Evolutionary conservation across 2,113 vertebrate species (phyloP), one percentile per base, ranked within the genome.

Genomic region (Rhineura floridana): DNA sequence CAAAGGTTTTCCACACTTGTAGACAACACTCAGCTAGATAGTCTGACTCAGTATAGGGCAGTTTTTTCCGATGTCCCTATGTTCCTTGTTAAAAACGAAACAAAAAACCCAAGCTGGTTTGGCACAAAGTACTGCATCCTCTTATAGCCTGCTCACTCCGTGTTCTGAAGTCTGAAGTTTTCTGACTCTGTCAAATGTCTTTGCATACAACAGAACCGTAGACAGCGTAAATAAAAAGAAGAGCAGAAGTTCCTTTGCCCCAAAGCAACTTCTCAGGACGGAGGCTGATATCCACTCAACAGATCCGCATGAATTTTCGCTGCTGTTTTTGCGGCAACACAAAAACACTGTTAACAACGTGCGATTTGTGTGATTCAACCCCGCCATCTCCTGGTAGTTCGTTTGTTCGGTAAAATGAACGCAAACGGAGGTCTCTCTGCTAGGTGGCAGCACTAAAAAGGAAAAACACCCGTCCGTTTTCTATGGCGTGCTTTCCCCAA

Each of bases 351-450:
- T 36, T 0, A 0, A 21, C 17, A 12, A 13, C 12, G 63, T 44
- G 48, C 42, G 42, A 39, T 30, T 62, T 55, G 10, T n/a, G 87
- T 89, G 92, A 52, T 87, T 8, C 33, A 82, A 44, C 36, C 69
- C 88, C 86, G 95, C 93, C 95, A 91, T 76, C 95, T 92, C 4
- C 63, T 88, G 95, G 85, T 67, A 55, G 7, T 62, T 88, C 2
- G 10, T 25, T 48, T 52, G n/a, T 70, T 62, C 28, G 5, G 28
- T 5, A n/a, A 36, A 6, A 28, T 0, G 52, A 21, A 4, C 6
- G 0, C 46, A 67, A 36, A 23, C 6, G 19, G 21, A 4, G 0
- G 0, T 75, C 4, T 3, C 15, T 30, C 1, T 17, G 81, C 33
- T 1, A 83, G 3, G 85, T 1, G 44, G 82, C 80, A 42, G 84